Evolutionary conservation across 2,113 vertebrate genomes (phyloP).

Genomic region (Alouatta palliata): DNA sequence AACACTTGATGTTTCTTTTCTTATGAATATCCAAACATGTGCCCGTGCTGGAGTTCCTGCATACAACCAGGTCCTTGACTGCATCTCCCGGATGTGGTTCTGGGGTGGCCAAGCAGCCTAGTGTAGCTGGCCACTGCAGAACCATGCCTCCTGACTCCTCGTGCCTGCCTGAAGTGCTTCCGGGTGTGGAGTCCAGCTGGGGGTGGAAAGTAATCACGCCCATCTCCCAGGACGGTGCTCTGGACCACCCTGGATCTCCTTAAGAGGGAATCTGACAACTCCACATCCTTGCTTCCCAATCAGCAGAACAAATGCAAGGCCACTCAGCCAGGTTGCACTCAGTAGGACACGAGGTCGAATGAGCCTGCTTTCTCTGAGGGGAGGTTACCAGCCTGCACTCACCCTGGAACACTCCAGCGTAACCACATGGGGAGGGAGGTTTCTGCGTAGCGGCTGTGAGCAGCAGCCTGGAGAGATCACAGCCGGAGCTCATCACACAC

Average conservation of each 20-base stretch:
- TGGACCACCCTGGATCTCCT: background rate
- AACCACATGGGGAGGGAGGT: background rate
- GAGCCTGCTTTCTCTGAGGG: background rate
- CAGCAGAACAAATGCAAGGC: background rate
- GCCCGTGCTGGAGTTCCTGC: background rate
- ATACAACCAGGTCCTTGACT: background rate
- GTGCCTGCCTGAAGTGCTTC: background rate
- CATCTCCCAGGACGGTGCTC: background rate
- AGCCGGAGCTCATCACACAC: fast-evolving
- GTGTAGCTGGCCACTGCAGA: background rate
- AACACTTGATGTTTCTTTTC: background rate
- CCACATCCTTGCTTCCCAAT: fast-evolving
- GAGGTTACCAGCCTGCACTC: background rate
- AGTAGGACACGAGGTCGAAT: background rate
- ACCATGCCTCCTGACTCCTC: background rate
- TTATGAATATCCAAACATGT: background rate
- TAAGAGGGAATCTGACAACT: background rate
- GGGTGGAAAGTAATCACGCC: background rate
- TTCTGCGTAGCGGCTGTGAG: background rate
- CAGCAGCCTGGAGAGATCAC: background rate
- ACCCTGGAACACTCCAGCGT: background rate
- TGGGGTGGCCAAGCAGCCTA: background rate
- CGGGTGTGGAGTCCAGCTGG: background rate
- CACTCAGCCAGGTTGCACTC: background rate
- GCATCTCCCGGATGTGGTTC: background rate